These are phyloP conservation scores for Chaunax sp. DNA, from an alignment of 2,797 vertebrate genomes.

Conservation along the genomic window DNA sequence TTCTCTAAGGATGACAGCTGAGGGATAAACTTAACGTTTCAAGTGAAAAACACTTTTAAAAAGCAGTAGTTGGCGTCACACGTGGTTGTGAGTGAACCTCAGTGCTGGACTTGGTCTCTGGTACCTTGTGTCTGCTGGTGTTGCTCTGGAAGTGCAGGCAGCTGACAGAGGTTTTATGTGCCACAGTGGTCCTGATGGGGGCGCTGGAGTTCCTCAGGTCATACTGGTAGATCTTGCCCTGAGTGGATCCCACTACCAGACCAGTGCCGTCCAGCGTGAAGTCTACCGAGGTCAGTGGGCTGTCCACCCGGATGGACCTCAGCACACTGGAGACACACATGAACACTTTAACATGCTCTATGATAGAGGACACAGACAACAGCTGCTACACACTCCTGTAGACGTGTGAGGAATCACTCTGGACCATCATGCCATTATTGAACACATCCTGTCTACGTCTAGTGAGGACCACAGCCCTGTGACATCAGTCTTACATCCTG, in stretches of 20 bases:
- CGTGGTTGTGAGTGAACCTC: too few species aligned
- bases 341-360: too few species aligned
- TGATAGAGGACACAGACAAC: too few species aligned
- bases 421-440: too few species aligned
- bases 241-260: conserved; percentile 92
- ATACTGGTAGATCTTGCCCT: conserved; percentile 94
- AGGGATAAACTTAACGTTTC: too few species aligned
- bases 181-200: conserved; percentile 87
- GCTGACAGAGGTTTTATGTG: conserved; percentile 95
- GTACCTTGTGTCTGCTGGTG: conserved; percentile 76
- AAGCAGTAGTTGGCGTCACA: too few species aligned
- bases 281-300: conserved; percentile 93
- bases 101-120: background rate
- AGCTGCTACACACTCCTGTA: too few species aligned
- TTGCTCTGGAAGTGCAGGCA: conserved; percentile 91
- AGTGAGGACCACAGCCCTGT: too few species aligned
- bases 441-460: too few species aligned
- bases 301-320: conserved; percentile 88
- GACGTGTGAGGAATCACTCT: too few species aligned
- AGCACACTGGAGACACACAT: conserved; percentile 82
- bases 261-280: conserved; percentile 94
- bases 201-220: conserved; percentile 93
- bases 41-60: too few species aligned
- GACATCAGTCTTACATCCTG: conserved; percentile 87
- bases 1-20: too few species aligned